Conservation (phyloP, 2,797 vertebrate genomes). For the Allochrocebus solatus region DNA sequence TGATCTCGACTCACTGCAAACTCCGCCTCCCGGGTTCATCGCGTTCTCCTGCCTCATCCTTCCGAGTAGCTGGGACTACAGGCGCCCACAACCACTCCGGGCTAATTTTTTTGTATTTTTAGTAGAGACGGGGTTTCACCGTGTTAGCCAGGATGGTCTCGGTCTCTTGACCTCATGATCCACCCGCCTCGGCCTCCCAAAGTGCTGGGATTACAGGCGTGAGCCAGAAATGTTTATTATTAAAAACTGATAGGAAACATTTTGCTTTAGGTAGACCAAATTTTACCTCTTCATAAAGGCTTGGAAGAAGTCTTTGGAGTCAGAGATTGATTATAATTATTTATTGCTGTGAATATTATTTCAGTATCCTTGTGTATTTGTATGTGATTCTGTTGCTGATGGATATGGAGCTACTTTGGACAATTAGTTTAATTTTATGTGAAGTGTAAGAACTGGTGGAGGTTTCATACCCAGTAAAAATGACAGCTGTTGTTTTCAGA, state of each 20-base stretch:
- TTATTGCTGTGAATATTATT: neutral
- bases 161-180: too few species aligned
- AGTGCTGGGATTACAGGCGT: too few species aligned
- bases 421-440: neutral
- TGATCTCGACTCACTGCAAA: too few species aligned
- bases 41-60: too few species aligned
- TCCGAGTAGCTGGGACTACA: too few species aligned
- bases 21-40: too few species aligned
- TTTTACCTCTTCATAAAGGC: neutral
- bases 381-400: neutral
- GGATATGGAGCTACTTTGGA: neutral
- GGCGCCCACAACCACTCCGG: too few species aligned
- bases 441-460: neutral
- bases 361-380: neutral
- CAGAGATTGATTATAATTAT: neutral
- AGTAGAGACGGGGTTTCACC: too few species aligned
- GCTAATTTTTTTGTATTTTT: too few species aligned
- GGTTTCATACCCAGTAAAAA: neutral
- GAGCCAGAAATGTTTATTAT: neutral
- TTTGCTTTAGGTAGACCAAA: neutral
- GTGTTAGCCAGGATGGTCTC: too few species aligned
- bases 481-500: neutral
- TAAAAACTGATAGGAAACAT: neutral
- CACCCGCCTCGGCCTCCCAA: too few species aligned
- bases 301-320: neutral